Evolutionary conservation across 92 coral and sea anemone species (phyloP).

Genomic region (Umimayanthus chanpuru): DNA sequence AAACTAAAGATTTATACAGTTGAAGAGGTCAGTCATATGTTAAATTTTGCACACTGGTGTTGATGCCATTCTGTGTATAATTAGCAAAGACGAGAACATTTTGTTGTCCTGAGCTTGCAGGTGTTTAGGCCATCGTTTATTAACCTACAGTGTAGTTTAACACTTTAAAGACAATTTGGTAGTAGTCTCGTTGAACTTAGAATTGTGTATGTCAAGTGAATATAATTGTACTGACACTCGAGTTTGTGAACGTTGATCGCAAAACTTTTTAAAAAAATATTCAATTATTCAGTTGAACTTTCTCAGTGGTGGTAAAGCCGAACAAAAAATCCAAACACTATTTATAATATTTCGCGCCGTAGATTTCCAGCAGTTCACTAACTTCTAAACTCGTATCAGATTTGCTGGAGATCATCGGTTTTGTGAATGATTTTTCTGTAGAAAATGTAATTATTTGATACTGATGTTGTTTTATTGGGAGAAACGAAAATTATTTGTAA

Average conservation of each 20-base stretch:
- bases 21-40: neutral
- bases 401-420: neutral
- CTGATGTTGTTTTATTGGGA: neutral
- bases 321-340: neutral
- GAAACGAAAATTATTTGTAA: conserved; percentile 10
- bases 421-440: neutral
- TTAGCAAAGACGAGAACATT: neutral
- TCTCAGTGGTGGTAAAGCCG: neutral
- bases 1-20: neutral
- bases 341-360: neutral
- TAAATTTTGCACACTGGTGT: neutral
- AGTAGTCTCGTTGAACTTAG: neutral
- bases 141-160: too few relatives aligned
- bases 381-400: neutral
- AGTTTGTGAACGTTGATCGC: neutral
- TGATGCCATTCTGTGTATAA: too few relatives aligned
- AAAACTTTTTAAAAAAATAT: neutral
- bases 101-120: too few relatives aligned
- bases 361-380: neutral
- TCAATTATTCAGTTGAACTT: neutral
- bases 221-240: too few relatives aligned
- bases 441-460: neutral
- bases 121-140: too few relatives aligned
- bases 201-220: neutral
- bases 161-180: too few relatives aligned